Evolutionary conservation across 37 sponge, comb jelly and placozoan species (phyloP).

Genomic region (Chondrosia reniformis): DNA sequence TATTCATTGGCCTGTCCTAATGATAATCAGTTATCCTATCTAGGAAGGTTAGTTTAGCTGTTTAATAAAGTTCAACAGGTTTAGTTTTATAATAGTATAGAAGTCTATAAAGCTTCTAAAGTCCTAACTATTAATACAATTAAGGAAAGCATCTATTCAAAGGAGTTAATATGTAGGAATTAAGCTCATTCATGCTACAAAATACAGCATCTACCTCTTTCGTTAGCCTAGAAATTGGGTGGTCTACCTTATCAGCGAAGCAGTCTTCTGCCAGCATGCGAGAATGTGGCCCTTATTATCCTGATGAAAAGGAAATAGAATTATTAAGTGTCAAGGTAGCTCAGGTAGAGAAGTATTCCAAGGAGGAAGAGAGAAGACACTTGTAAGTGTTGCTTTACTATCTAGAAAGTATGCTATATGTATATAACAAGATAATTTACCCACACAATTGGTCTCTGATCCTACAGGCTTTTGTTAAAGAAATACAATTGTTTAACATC

Average conservation of each 20-base stretch:
- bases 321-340: no score
- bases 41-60: conserved; percentile 16
- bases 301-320: no score
- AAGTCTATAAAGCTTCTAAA: no score
- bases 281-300: no score
- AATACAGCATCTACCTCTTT: not conserved
- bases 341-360: not conserved
- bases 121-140: no score
- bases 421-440: no score
- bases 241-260: conserved; percentile 17
- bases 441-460: no score
- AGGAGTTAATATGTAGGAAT: no score
- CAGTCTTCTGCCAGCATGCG: no score
- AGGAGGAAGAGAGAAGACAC: not conserved
- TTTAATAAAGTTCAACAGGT: not conserved
- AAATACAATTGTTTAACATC: no score
- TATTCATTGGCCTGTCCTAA: conserved; percentile 20
- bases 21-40: not conserved
- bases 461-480: no score
- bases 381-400: not conserved
- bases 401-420: not conserved
- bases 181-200: not conserved
- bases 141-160: no score
- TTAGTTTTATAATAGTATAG: not conserved
- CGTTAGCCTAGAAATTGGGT: not conserved